phyloP scores from a whole-genome alignment of 2,888 invertebrate genomes.

The Cyclophora punctaria region DNA sequence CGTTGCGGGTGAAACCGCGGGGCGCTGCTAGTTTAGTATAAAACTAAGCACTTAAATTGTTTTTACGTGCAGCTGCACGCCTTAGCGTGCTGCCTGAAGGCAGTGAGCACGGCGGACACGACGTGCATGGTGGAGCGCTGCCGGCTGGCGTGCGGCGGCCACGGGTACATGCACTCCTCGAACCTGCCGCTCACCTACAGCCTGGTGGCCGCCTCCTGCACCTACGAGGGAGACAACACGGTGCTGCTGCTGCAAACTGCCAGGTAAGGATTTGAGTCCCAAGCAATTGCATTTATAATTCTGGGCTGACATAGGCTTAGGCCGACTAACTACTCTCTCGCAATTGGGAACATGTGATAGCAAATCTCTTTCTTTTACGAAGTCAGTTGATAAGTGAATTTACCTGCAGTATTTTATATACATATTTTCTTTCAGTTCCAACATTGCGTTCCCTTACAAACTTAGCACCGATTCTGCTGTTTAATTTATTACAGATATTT shows the following conservation, averaged over 20 bases:
- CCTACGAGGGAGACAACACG: constrained; percentile 98
- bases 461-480: not conserved
- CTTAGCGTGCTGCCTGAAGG: constrained; percentile 92
- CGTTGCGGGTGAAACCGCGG: too few species aligned
- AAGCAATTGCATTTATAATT: too few species aligned
- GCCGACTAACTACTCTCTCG: too few species aligned
- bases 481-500: constrained; percentile 73
- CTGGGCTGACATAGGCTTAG: too few species aligned
- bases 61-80: constrained; percentile 83
- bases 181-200: constrained; percentile 90
- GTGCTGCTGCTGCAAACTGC: constrained; percentile 94
- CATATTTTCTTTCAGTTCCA: not conserved
- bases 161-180: constrained; percentile 92
- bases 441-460: not conserved
- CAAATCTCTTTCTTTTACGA: too few species aligned
- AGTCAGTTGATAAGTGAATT: too few species aligned
- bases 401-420: not conserved
- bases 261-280: constrained; percentile 46
- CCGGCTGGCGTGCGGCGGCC: constrained; percentile 94
- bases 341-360: too few species aligned
- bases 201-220: constrained; percentile 88
- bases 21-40: not conserved
- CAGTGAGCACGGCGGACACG: constrained; percentile 85
- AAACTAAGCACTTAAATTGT: not conserved
- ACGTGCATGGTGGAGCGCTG: constrained; percentile 85